Evolutionary conservation across 2,113 vertebrate species (phyloP), one percentile per base, ranked within the genome.

Genomic region (Oncorhynchus gorbuscha): DNA sequence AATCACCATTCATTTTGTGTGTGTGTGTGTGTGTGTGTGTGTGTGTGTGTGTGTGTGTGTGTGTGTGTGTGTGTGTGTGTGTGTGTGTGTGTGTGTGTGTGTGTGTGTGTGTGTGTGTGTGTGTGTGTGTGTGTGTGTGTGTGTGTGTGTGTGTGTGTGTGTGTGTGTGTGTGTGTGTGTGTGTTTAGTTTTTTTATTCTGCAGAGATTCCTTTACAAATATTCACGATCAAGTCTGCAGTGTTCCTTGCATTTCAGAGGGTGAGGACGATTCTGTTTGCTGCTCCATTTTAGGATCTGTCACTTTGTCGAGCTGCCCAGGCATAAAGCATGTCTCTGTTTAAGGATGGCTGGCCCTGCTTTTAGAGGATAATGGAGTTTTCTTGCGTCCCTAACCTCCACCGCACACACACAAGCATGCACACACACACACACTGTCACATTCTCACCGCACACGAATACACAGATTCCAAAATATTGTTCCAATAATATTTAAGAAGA

Each of bases 141-240:
- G 13, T 82, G 64, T 16, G 35, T 55, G 4, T 13, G 49, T 13
- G 14, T 13, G 49, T 14, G 12, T 55, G 49, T 3, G 1, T 16
- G 49, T 55, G 13, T 16, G 4, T 13, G 49, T 12, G 13, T 3
- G 49, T 14, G 11, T 51, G 49, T 3, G 5, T 18, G 51, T 55
- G 13, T 16, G 14, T 82, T 58, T 16, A 28, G 59, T 75, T 79
- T 84, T 84, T 78, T 62, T 62, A 62, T 24, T 62, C 83, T 76
- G 30, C 30, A 13, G 80, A 79, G 82, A 81, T 83, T 79, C 77
- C 76, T 69, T 66, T 69, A 20, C 79, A 78, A 77, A 75, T 76
- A 76, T 79, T 84, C 76, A 73, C 74, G 65, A 62, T 74, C 73
- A 81, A 76, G 79, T 79, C 64, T 61, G 24, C 45, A 66, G 55